Evolutionary conservation across 2,797 vertebrate species (phyloP).

Genomic region (Intellagama lesueurii): DNA sequence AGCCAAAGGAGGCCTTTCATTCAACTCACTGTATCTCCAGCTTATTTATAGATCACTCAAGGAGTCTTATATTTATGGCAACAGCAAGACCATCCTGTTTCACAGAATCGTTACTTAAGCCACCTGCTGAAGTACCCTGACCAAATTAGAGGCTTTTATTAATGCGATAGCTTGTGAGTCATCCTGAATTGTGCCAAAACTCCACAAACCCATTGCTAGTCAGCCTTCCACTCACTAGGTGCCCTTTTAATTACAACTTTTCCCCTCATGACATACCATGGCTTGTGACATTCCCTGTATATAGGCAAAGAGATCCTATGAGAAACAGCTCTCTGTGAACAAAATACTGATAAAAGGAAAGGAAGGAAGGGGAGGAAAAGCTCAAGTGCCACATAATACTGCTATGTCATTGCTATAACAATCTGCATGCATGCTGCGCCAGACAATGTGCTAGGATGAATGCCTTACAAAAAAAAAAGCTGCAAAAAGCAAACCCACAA

Average conservation of each 20-base stretch:
- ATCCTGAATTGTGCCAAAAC: slow-evolving; percentile 62
- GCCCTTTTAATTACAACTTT: slow-evolving; percentile 60
- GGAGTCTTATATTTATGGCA: slow-evolving; percentile 62
- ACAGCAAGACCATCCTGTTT: slow-evolving; percentile 61
- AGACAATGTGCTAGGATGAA: slow-evolving; percentile 39
- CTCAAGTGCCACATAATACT: neutral
- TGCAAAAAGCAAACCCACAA: neutral
- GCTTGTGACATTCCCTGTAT: slow-evolving; percentile 7
- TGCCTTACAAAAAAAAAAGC: slow-evolving; percentile 10
- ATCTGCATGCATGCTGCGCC: slow-evolving; percentile 32
- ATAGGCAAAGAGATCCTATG: slow-evolving; percentile 12
- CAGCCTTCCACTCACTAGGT: slow-evolving; percentile 47
- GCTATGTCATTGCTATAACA: slow-evolving; percentile 22
- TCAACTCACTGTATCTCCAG: slow-evolving; percentile 62
- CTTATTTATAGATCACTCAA: slow-evolving; percentile 72
- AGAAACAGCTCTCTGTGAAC: slow-evolving; percentile 25
- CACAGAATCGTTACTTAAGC: slow-evolving; percentile 67
- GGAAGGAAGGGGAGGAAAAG: neutral
- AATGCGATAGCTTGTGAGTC: slow-evolving; percentile 73
- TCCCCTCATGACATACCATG: neutral
- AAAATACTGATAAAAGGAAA: slow-evolving; percentile 24
- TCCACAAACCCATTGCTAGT: slow-evolving; percentile 56
- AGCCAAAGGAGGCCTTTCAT: slow-evolving; percentile 35
- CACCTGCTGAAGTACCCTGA: slow-evolving; percentile 64
- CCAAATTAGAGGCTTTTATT: slow-evolving; percentile 69